Evolutionary conservation across 2,888 invertebrate genomes (phyloP), one percentile per base, ranked within the genome.

Genomic region (Rhodophaea formosa): DNA sequence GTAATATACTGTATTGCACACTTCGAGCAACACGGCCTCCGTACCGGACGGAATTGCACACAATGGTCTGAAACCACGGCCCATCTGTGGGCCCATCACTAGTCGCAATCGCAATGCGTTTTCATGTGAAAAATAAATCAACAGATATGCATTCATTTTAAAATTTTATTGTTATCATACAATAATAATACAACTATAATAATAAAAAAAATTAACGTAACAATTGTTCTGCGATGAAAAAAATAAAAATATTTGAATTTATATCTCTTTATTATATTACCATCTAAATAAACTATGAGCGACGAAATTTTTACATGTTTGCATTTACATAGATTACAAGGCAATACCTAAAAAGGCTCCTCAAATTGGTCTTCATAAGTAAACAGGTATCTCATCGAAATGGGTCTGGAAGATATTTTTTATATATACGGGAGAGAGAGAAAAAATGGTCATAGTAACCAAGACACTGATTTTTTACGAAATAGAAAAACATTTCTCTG

Each of bases 281-380:
- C 42, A 62, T 80, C 77, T 84, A 84, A 72, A 75, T 77, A 74
- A 72, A 75, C 80, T 86, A 86, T 68, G 63, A 81, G 77, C 69
- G 74, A 80, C 69, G 70, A 74, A 80, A 75, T 82, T 85, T 84
- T 79, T 86, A 88, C 85, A 87, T 72, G 69, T 79, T 80, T 77
- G 79, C 84, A 84, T 88, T 87, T 89, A 88, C 86, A 88, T 85
- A 87, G 77, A 85, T 83, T 86, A 86, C 84, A 88, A 86, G 80
- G 82, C 79, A 76, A 76, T 76, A 69, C 68, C 71, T 76, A 71
- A 63, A 57, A 57, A 43, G 47, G 23, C 52, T 59, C 66, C 66
- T 64, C 70, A 67, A 59, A 64, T 62, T 61, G 63, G 59, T 55
- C 35, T 65, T 59, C 30, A 14, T 54, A 15, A 17, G 30, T 49